Conservation (phyloP, 2,113 vertebrate species). For the Mormyrus iriodes region DNA sequence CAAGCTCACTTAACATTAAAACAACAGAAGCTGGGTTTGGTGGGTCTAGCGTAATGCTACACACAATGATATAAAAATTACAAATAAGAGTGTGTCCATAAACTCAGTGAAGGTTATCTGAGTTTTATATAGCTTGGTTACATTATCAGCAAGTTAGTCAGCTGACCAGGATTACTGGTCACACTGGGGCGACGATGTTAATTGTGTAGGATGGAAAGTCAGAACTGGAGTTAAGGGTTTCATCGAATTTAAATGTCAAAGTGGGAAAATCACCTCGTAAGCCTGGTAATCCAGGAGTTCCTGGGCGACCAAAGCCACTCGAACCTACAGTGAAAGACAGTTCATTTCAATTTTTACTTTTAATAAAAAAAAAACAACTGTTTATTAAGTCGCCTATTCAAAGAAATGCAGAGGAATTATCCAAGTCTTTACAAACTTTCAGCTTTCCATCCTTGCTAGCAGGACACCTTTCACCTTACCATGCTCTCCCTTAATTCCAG, state of each 20-base stretch:
- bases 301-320: constrained; percentile 79
- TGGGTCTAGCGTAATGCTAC: no score
- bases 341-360: background rate
- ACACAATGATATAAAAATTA: background rate
- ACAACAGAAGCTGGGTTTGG: background rate
- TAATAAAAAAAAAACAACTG: background rate
- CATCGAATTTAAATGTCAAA: background rate
- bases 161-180: background rate
- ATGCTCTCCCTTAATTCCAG: constrained; percentile 88
- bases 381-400: background rate
- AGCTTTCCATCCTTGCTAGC: background rate
- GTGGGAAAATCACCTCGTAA: constrained; percentile 67
- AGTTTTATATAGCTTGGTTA: background rate
- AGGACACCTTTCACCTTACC: constrained; percentile 54
- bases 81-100: background rate
- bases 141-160: background rate
- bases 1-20: background rate
- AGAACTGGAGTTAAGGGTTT: background rate
- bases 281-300: constrained; percentile 76
- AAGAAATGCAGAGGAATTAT: background rate
- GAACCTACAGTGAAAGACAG: constrained; percentile 57
- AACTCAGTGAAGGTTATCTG: background rate
- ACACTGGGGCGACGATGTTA: background rate
- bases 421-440: background rate
- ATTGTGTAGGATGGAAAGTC: background rate